These are phyloP conservation scores for Acleris emargana DNA, from an alignment of 2,888 invertebrate species.

Conservation along the genomic window DNA sequence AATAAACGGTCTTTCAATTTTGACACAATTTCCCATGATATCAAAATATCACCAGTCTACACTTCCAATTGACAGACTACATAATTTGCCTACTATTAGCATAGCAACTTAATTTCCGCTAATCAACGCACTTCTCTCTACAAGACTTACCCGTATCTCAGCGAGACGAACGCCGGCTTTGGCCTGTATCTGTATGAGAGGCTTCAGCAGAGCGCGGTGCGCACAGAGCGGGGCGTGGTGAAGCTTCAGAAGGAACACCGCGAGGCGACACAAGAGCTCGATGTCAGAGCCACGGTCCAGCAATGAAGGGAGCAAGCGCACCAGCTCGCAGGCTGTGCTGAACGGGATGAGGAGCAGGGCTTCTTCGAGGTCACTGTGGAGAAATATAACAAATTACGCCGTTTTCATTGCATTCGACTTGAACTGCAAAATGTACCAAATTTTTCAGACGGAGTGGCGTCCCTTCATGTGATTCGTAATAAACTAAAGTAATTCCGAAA, in stretches of 20 bases:
- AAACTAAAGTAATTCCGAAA: too few species aligned
- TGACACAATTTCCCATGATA: too few species aligned
- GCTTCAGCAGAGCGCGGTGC: constrained; percentile 86
- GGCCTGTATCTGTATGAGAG: constrained; percentile 86
- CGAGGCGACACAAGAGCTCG: constrained; percentile 90
- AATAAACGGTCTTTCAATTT: too few species aligned
- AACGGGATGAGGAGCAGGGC: constrained; percentile 94
- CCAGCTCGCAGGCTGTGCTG: constrained; percentile 89
- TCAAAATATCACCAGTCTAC: too few species aligned
- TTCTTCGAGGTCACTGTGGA: constrained; percentile 94
- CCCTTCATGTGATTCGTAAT: too few species aligned
- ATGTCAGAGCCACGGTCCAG: constrained; percentile 87
- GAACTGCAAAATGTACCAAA: too few species aligned
- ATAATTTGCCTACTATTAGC: too few species aligned
- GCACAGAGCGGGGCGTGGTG: constrained; percentile 92
- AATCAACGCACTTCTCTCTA: constrained; percentile 55
- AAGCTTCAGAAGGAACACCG: constrained; percentile 89
- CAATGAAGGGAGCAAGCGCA: constrained; percentile 88
- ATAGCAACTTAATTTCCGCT: too few species aligned
- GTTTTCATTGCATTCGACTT: too few species aligned
- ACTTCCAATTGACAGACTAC: too few species aligned
- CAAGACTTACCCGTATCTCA: constrained; percentile 82
- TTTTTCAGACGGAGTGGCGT: too few species aligned
- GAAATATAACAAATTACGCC: not conserved
- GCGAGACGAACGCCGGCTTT: constrained; percentile 82